Percentiles rank a stretch among this genome's conserved stretches.
phyloP scores from a whole-genome alignment of 2,113 vertebrate species.

The Thunnus thynnus region DNA sequence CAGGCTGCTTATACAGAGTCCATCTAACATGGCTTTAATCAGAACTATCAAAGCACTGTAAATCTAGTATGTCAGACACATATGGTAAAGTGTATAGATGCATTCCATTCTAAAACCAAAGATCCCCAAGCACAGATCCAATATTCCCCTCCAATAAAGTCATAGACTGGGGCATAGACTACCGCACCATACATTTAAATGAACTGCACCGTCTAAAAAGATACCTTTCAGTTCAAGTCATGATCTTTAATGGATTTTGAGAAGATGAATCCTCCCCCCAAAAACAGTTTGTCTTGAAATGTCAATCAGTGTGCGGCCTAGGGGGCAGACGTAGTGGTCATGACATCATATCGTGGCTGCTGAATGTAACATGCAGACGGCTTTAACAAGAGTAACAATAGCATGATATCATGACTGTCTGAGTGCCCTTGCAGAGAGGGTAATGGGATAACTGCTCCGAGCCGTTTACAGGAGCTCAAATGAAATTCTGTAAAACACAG shows the following conservation, averaged over 20 bases:
- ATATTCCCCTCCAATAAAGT: constrained; percentile 57
- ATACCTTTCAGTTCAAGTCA: not conserved
- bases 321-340: constrained; percentile 48
- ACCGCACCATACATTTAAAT: not conserved
- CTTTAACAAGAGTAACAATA: constrained; percentile 73
- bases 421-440: constrained; percentile 55
- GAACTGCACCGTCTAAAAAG: not conserved
- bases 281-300: constrained; percentile 37
- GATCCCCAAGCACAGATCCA: constrained; percentile 53
- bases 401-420: constrained; percentile 76
- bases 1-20: constrained; percentile 55
- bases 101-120: constrained; percentile 56
- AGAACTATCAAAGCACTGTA: constrained; percentile 59
- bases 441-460: constrained; percentile 67
- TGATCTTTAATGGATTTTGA: constrained; percentile 18
- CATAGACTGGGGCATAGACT: not conserved
- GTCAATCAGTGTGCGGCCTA: constrained; percentile 36
- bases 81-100: constrained; percentile 65
- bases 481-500: constrained; percentile 44
- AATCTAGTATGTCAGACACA: constrained; percentile 69
- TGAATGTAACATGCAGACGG: constrained; percentile 41
- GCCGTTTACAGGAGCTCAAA: constrained; percentile 67
- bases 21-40: constrained; percentile 68
- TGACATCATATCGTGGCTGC: constrained; percentile 63
- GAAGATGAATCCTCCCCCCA: constrained; percentile 22